phyloP scores from a whole-genome alignment of 2,888 invertebrate genomes.

The Cosmopolites sordidus region DNA sequence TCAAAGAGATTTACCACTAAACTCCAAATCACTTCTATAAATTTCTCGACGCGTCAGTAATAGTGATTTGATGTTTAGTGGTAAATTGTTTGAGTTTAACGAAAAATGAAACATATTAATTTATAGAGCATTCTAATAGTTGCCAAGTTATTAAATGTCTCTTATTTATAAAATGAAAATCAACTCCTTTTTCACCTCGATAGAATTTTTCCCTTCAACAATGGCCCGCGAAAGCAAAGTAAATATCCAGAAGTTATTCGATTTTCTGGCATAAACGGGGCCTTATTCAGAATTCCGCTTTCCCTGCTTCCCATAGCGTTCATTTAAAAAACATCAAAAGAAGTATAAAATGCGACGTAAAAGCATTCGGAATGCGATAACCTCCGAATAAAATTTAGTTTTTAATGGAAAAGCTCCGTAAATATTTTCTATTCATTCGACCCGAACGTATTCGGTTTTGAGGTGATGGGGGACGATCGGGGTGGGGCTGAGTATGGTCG shows the following conservation, averaged over 20 bases:
- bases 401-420: constrained; percentile 29
- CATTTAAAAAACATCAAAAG: constrained; percentile 40
- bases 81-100: too few relatives aligned
- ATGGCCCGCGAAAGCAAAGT: constrained; percentile 29
- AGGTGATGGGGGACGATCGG: too few relatives aligned
- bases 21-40: too few relatives aligned
- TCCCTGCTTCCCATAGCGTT: constrained; percentile 29
- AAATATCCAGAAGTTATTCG: constrained; percentile 49
- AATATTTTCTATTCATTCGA: constrained; percentile 28
- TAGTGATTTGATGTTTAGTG: too few relatives aligned
- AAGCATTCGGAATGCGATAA: constrained; percentile 22
- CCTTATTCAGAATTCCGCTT: constrained; percentile 39
- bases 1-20: too few relatives aligned
- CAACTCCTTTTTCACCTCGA: not conserved
- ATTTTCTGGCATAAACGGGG: constrained; percentile 44
- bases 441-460: not conserved
- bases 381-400: constrained; percentile 28
- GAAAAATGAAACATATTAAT: too few relatives aligned
- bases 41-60: too few relatives aligned
- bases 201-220: not conserved
- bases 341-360: constrained; percentile 26
- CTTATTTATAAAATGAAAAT: too few relatives aligned
- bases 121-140: too few relatives aligned
- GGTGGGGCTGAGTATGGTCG: not conserved
- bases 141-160: too few relatives aligned